phyloP scores from a whole-genome alignment of 2,797 vertebrate species.

The Steatocranus sp. region DNA sequence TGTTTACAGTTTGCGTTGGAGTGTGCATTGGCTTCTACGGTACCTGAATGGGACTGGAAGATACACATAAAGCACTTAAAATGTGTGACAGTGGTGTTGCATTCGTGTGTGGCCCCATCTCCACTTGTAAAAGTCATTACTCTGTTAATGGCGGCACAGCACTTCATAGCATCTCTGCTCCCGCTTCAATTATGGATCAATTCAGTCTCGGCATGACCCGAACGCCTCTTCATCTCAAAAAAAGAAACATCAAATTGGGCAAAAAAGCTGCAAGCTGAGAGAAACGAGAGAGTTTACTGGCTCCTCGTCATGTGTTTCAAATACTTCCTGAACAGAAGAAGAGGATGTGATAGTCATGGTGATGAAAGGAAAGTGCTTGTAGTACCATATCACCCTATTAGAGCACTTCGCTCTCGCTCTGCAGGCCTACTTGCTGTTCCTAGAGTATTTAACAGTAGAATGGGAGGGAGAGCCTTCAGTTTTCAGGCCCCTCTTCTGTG shows the following conservation, averaged over 20 bases:
- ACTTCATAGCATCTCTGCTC: slow-evolving; percentile 25
- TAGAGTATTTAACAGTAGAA: too few relatives aligned
- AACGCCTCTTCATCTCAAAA: neutral
- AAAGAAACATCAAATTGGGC: neutral
- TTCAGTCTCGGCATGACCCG: slow-evolving; percentile 12
- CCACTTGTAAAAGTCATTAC: slow-evolving; percentile 38
- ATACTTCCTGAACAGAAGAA: neutral
- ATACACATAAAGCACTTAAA: neutral
- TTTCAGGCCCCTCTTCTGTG: too few relatives aligned
- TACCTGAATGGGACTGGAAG: neutral
- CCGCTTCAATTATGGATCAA: slow-evolving; percentile 32
- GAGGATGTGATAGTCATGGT: neutral
- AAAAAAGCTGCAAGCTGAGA: neutral
- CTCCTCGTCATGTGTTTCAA: neutral
- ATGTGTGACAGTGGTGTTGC: neutral
- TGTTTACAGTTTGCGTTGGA: neutral
- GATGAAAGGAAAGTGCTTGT: neutral
- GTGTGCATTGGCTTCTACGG: neutral
- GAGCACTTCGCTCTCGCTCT: too few relatives aligned
- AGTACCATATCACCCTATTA: too few relatives aligned
- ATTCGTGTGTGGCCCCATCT: neutral
- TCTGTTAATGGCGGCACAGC: slow-evolving; percentile 9
- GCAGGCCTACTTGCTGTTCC: too few relatives aligned
- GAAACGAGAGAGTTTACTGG: neutral
- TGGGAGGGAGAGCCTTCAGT: too few relatives aligned